Evolutionary conservation across 1,140 invertebrate genomes (phyloP).

Genomic region (Drosophila obscura): DNA sequence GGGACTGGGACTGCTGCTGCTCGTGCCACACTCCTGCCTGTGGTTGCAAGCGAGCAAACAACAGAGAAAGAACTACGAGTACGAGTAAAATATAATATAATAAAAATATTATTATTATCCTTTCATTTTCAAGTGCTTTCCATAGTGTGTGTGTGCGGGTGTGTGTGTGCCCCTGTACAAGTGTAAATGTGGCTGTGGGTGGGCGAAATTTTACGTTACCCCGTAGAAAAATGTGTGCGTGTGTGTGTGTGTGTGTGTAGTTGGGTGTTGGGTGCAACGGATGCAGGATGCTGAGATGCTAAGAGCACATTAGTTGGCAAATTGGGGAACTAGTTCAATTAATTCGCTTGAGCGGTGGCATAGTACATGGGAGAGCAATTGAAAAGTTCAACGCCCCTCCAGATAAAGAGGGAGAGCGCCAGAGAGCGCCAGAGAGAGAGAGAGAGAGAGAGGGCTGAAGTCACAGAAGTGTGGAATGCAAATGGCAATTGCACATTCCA

Average conservation of each 20-base stretch:
- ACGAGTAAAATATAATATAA: constrained; percentile 44
- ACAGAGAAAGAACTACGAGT: neutral
- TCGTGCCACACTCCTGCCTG: constrained; percentile 4
- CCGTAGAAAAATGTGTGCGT: neutral
- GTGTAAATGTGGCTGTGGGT: constrained; percentile 15
- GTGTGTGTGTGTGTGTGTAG: too few relatives aligned
- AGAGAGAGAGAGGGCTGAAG: too few relatives aligned
- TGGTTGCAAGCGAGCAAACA: neutral
- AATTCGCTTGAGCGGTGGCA: constrained; percentile 30
- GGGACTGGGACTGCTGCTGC: constrained; percentile 22
- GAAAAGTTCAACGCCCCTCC: constrained; percentile 20
- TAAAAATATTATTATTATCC: constrained; percentile 64
- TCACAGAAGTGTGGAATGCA: too few relatives aligned
- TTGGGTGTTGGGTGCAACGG: neutral
- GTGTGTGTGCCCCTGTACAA: neutral
- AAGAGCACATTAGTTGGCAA: constrained; percentile 47
- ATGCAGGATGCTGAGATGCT: constrained; percentile 7
- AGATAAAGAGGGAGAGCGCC: neutral
- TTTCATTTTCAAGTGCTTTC: constrained; percentile 63
- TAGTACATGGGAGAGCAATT: constrained; percentile 16
- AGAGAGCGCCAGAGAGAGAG: too few relatives aligned
- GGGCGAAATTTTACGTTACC: constrained; percentile 38
- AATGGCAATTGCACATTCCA: too few relatives aligned
- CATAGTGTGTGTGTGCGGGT: constrained; percentile 46
- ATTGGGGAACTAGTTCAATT: constrained; percentile 53